Evolutionary conservation across 2,888 invertebrate species (phyloP), one percentile per base, ranked within the genome.

Genomic region (Chloroclystis v-ata): DNA sequence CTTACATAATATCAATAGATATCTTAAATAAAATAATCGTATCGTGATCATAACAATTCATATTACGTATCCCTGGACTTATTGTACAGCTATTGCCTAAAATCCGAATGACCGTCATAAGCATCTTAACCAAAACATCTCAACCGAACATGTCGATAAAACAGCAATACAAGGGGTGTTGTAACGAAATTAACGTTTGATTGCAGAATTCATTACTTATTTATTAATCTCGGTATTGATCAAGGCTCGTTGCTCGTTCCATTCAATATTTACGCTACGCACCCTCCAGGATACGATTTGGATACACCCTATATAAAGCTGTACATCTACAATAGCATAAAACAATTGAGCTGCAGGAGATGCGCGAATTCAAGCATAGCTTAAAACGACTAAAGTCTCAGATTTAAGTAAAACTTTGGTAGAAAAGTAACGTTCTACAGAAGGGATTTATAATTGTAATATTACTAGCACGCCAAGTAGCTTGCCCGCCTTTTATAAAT

Each of bases 251-350:
- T 47, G 53, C 46, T 40, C 51, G 38, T 53, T 49, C 32, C 14
- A 60, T 63, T 54, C 57, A 64, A 63, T 61, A 65, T 63, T 60
- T 55, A 59, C 59, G 33, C 24, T 32, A 32, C 40, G 46, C 43
- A 40, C 59, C 52, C 58, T 37, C 42, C 46, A 30, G 29, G 47
- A 37, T 42, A 43, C 51, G 42, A 47, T 46, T 37, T 40, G 35
- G 41, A 25, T 35, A 44, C 42, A 50, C 41, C 49, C 53, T 49
- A 39, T 40, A 39, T 43, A 40, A 30, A 40, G 28, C 42, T 32
- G 44, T 35, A 47, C 16, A 45, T 38, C 40, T 30, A 52, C 40
- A 13, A 32, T 24, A 39, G 14, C 35, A 32, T 45, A 39, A 32
- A 32, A 39, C 40, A 35, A 28, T 35, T 40, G 45, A 14, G 41